Conservation (phyloP, 1,140 invertebrate species). For the Heterodera carotae region DNA sequence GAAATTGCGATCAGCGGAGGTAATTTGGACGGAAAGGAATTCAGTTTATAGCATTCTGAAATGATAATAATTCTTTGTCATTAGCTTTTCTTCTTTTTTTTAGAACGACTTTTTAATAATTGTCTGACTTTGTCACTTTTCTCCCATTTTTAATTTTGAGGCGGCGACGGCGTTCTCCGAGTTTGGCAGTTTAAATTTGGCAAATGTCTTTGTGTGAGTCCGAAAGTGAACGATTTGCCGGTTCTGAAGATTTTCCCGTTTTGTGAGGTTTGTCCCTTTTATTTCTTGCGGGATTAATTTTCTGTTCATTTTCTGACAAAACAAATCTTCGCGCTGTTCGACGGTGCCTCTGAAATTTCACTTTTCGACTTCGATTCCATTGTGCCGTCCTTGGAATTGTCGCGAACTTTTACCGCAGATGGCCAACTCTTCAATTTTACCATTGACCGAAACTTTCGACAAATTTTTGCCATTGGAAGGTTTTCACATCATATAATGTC, state of each 20-base stretch:
- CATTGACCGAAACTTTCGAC: background rate
- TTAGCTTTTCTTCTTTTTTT: no score
- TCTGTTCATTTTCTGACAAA: background rate
- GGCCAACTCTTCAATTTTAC: slow-evolving; percentile 14
- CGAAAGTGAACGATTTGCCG: slow-evolving; percentile 15
- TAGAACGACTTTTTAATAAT: no score
- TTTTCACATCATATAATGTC: no score
- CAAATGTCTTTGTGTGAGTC: background rate
- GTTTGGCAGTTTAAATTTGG: slow-evolving; percentile 18
- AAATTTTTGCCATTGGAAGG: slow-evolving; percentile 10
- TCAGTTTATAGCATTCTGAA: no score
- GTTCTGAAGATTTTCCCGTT: background rate
- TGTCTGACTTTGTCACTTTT: background rate
- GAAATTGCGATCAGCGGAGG: slow-evolving; percentile 33
- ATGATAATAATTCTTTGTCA: no score
- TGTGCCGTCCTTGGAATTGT: background rate
- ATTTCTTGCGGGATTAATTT: background rate
- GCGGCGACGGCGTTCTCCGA: slow-evolving; percentile 30
- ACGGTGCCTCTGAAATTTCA: slow-evolving; percentile 1
- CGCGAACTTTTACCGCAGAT: background rate
- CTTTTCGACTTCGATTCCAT: background rate
- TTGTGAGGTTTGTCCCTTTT: background rate
- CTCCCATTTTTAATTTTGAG: slow-evolving; percentile 26
- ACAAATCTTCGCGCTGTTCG: background rate
- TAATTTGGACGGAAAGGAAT: slow-evolving; percentile 13